Conservation (phyloP, 2,888 invertebrate species). For the Reticulitermes lucifugus region DNA sequence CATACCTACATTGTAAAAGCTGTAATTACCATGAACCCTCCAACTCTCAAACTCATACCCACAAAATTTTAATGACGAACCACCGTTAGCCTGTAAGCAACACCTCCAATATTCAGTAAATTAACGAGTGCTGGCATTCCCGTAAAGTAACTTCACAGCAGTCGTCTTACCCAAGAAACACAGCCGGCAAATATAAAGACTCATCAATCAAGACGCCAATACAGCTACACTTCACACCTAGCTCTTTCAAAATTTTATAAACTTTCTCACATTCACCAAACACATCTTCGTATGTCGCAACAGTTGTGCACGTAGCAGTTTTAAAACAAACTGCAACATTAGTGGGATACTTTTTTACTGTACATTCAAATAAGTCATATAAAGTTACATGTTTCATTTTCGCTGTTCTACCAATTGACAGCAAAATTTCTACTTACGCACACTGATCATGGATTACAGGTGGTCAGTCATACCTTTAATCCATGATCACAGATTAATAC, state of each 20-base stretch:
- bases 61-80: too few relatives aligned
- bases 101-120: not conserved
- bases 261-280: conserved; percentile 36
- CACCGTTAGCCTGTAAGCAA: not conserved
- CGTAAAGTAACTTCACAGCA: conserved; percentile 23
- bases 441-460: too few relatives aligned
- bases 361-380: conserved; percentile 39
- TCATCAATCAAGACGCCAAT: conserved; percentile 67
- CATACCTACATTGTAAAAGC: too few relatives aligned
- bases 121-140: not conserved
- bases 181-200: conserved; percentile 67
- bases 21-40: too few relatives aligned
- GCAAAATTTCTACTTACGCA: too few relatives aligned
- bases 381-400: not conserved
- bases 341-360: conserved; percentile 41
- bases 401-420: too few relatives aligned
- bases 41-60: too few relatives aligned
- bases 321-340: conserved; percentile 46
- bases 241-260: conserved; percentile 47
- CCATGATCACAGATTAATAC: too few relatives aligned
- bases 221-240: conserved; percentile 50
- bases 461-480: too few relatives aligned
- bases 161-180: conserved; percentile 69
- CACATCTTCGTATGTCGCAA: conserved; percentile 40
- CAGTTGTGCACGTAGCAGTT: not conserved